Evolutionary conservation across 2,888 invertebrate species (phyloP).

Genomic region (Parnassius smintheus): DNA sequence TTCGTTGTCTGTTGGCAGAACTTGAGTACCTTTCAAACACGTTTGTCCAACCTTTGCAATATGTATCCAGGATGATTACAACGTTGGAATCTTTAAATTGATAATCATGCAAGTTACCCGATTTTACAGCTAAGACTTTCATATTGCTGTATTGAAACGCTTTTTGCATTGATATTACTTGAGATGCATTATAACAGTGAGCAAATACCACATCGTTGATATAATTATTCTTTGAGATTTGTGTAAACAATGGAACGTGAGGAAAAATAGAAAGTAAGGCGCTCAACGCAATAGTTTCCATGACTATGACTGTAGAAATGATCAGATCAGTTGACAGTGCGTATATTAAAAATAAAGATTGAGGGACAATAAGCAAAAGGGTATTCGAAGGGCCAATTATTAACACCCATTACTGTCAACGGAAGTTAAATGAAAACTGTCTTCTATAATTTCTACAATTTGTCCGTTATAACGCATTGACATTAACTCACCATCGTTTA

Average conservation of each 20-base stretch:
- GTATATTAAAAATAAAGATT: not conserved
- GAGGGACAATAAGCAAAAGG: slow-evolving; percentile 14
- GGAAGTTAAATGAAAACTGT: slow-evolving; percentile 35
- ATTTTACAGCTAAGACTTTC: slow-evolving; percentile 33
- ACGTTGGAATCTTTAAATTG: slow-evolving; percentile 38
- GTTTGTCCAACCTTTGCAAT: slow-evolving; percentile 51
- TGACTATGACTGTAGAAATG: slow-evolving; percentile 3
- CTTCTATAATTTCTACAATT: slow-evolving; percentile 7
- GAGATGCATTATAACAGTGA: slow-evolving; percentile 44
- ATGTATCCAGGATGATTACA: slow-evolving; percentile 53
- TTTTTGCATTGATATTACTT: slow-evolving; percentile 42
- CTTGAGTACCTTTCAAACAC: slow-evolving; percentile 33
- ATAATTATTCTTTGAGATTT: slow-evolving; percentile 56
- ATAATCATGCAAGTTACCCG: slow-evolving; percentile 28
- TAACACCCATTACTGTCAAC: slow-evolving; percentile 52
- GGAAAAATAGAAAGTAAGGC: slow-evolving; percentile 32
- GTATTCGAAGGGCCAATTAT: not conserved
- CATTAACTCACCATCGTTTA: not conserved
- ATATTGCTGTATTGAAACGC: slow-evolving; percentile 43
- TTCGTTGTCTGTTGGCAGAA: slow-evolving; percentile 45
- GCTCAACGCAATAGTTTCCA: slow-evolving; percentile 15
- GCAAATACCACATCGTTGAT: slow-evolving; percentile 49
- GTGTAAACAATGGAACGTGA: slow-evolving; percentile 41
- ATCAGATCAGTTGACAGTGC: not conserved
- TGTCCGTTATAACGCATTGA: slow-evolving; percentile 14